Evolutionary conservation across 2,797 vertebrate genomes (phyloP).

Genomic region (Acropternis orthonyx): DNA sequence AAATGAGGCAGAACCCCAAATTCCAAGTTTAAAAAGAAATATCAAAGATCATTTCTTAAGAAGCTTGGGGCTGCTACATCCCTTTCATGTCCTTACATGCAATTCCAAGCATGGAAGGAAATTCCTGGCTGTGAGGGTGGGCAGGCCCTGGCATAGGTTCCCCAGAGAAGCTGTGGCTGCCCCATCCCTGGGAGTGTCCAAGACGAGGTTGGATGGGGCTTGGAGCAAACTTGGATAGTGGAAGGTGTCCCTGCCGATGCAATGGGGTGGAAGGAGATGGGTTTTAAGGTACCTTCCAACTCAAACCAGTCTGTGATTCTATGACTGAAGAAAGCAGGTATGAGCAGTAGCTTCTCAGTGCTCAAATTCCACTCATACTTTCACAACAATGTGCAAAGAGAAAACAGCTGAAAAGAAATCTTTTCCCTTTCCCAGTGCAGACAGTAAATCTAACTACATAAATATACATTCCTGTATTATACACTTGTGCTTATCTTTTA

Average conservation of each 20-base stretch:
- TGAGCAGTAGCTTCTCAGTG: background rate
- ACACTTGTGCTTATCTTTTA: background rate
- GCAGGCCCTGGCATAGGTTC: background rate
- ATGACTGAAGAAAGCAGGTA: background rate
- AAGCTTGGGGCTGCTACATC: background rate
- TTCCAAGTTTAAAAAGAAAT: background rate
- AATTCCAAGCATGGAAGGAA: background rate
- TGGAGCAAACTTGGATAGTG: background rate
- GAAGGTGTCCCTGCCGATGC: background rate
- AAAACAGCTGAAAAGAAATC: background rate
- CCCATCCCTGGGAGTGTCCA: background rate
- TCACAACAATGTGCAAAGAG: background rate
- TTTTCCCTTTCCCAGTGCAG: background rate
- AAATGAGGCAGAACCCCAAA: background rate
- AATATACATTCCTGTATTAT: background rate
- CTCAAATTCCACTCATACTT: conserved; percentile 16
- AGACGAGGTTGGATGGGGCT: background rate
- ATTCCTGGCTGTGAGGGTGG: background rate
- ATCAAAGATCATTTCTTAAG: background rate
- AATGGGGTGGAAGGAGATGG: background rate
- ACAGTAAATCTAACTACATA: background rate
- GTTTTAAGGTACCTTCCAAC: background rate
- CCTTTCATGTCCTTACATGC: background rate
- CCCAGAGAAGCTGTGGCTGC: background rate
- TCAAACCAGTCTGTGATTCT: background rate